Percentiles rank a stretch among this genome's conserved stretches.
These are phyloP conservation scores for Ophiodon elongatus DNA, from an alignment of 2,113 vertebrate genomes.

Conservation along the genomic window DNA sequence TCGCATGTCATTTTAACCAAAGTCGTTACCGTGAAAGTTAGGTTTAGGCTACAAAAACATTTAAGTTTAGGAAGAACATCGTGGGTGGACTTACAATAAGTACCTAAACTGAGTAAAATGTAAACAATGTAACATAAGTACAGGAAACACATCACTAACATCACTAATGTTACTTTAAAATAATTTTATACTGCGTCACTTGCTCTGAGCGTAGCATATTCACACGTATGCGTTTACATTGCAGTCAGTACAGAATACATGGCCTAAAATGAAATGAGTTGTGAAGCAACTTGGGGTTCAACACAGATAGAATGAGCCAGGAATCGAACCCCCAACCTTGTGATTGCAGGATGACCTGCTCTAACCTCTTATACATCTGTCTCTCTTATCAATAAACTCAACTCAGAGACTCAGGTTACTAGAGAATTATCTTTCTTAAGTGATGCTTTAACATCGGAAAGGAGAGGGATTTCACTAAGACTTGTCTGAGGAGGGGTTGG, in stretches of 20 bases:
- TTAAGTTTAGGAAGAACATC: too few species aligned
- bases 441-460: neutral
- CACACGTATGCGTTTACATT: too few species aligned
- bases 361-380: neutral
- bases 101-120: too few species aligned
- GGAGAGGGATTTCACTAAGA: neutral
- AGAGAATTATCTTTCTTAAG: neutral
- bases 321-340: neutral
- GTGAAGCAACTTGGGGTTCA: neutral
- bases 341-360: neutral
- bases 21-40: neutral
- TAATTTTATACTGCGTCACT: too few species aligned
- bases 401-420: neutral
- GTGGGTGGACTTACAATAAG: too few species aligned
- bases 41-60: neutral
- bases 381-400: neutral
- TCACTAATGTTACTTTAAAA: too few species aligned
- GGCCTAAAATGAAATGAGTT: neutral
- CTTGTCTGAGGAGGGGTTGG: neutral
- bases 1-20: neutral
- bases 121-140: too few species aligned
- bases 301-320: neutral
- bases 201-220: too few species aligned
- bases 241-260: too few species aligned
- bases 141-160: too few species aligned